A percentile compares a stretch with the other conserved stretches of the same genome.
Conservation (phyloP, 2,113 vertebrate species). For the Tretioscincus oriximinensis region DNA sequence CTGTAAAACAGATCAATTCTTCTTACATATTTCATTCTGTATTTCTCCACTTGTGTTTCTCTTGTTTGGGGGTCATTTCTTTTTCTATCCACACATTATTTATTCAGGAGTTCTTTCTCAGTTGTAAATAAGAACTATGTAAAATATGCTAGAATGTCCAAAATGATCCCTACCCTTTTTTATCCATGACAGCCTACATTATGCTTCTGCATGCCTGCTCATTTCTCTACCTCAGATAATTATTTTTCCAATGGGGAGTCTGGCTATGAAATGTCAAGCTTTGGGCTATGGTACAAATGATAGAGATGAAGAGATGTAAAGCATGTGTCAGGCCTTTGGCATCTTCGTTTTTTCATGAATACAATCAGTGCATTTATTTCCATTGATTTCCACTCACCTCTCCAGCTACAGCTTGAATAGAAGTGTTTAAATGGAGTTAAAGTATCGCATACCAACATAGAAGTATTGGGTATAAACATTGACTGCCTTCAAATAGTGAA, state of each 20-base stretch:
- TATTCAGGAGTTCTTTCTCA: conserved; percentile 17
- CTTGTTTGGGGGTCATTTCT: conserved; percentile 18
- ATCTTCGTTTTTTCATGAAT: conserved; percentile 34
- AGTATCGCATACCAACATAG: not conserved
- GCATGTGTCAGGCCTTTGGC: conserved; percentile 29
- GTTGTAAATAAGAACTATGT: conserved; percentile 27
- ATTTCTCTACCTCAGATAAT: not conserved
- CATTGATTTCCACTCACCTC: not conserved
- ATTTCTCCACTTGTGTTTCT: conserved; percentile 20
- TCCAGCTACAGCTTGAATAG: not conserved
- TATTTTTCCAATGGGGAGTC: conserved; percentile 4
- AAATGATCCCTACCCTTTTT: conserved; percentile 25
- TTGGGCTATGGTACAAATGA: not conserved
- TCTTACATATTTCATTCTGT: conserved; percentile 29
- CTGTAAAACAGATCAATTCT: conserved; percentile 47
- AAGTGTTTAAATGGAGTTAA: not conserved
- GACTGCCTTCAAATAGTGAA: no score
- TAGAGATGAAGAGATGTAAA: not conserved
- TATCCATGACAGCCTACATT: conserved; percentile 33
- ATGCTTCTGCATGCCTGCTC: no score
- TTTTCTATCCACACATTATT: conserved; percentile 57
- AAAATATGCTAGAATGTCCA: not conserved
- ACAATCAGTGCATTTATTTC: conserved; percentile 30
- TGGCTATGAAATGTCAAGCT: conserved; percentile 22
- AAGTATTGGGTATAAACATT: not conserved